phyloP scores from a whole-genome alignment of 2,888 invertebrate genomes.

The Tachina lurida region DNA sequence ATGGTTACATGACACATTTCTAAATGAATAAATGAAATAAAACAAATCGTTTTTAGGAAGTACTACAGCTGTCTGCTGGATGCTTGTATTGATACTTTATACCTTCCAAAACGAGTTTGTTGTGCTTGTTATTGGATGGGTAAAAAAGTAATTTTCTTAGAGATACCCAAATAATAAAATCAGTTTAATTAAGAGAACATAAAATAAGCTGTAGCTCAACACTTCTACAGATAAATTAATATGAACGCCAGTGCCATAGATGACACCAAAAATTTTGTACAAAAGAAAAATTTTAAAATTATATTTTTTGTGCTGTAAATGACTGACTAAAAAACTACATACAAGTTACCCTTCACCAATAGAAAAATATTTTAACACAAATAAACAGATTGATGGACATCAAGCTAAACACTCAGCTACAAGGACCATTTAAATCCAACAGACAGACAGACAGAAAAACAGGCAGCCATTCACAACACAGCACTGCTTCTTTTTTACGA shows the following conservation, averaged over 20 bases:
- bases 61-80: not conserved
- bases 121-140: not conserved
- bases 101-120: too few relatives aligned
- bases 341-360: not conserved
- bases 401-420: conserved; percentile 3
- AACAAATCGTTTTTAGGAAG: not conserved
- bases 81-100: not conserved
- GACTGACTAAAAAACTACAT: too few relatives aligned
- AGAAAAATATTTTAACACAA: not conserved
- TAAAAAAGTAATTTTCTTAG: not conserved
- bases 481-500: not conserved
- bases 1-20: conserved; percentile 42
- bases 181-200: not conserved
- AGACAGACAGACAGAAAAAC: not conserved
- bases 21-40: not conserved
- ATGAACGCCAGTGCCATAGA: too few relatives aligned
- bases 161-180: not conserved
- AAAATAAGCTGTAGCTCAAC: too few relatives aligned
- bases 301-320: too few relatives aligned
- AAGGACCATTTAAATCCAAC: not conserved
- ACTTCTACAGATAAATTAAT: too few relatives aligned
- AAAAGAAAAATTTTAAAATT: too few relatives aligned
- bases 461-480: conserved; percentile 1
- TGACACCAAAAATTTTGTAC: too few relatives aligned
- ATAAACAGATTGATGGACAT: conserved; percentile 6